Percentiles rank a stretch among this genome's conserved stretches.
These are phyloP conservation scores for Puma concolor DNA, from an alignment of 2,113 vertebrate genomes.

Conservation along the genomic window DNA sequence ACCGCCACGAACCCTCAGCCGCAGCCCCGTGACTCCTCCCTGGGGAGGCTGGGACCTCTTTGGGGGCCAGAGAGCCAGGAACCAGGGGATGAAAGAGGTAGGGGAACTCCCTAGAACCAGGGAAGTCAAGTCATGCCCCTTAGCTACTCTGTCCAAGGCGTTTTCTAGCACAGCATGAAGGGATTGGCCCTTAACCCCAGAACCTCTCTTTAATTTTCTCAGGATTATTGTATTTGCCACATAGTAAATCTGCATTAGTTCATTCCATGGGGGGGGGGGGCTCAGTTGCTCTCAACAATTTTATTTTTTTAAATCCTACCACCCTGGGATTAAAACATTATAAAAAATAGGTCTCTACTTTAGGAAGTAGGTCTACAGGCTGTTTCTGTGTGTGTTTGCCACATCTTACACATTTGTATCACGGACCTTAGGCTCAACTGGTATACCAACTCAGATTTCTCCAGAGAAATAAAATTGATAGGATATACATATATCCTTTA, in stretches of 20 bases:
- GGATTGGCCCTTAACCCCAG: not conserved
- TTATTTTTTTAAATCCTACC: not conserved
- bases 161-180: not conserved
- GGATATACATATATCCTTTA: not conserved
- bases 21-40: too few relatives aligned
- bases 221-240: not conserved
- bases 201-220: not conserved
- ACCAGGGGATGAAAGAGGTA: not conserved
- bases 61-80: not conserved
- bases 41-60: not conserved
- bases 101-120: not conserved
- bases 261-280: not conserved
- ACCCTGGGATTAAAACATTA: not conserved
- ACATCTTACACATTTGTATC: not conserved
- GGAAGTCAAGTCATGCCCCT: not conserved
- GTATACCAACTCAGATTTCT: not conserved
- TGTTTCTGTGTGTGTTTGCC: not conserved
- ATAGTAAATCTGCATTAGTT: not conserved
- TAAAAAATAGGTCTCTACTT: not conserved
- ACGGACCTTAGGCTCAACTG: not conserved
- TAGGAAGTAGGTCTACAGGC: not conserved
- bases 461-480: not conserved
- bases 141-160: not conserved
- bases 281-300: not conserved
- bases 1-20: rapidly evolving